Evolutionary conservation across 2,888 invertebrate genomes (phyloP).

Genomic region (Pilophorus perplexus): DNA sequence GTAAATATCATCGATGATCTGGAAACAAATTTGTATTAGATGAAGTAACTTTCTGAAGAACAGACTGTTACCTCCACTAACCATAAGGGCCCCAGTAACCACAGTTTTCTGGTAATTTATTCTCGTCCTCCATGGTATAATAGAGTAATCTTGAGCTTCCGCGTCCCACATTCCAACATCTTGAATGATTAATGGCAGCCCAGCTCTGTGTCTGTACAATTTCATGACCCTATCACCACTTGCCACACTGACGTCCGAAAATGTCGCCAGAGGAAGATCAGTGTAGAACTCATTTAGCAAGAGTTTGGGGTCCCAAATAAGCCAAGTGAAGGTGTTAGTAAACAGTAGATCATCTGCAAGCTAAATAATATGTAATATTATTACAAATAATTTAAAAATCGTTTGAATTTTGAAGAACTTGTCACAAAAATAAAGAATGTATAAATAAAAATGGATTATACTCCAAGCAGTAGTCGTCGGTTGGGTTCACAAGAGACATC

Average conservation of each 20-base stretch:
- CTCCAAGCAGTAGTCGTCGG: neutral
- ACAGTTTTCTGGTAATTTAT: neutral
- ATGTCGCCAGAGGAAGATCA: constrained; percentile 9
- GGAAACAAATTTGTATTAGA: neutral
- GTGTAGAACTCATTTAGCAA: neutral
- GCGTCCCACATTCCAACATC: constrained; percentile 1
- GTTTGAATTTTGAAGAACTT: neutral
- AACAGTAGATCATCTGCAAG: neutral
- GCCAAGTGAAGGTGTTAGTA: constrained; percentile 7
- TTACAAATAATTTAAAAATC: neutral
- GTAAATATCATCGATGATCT: constrained; percentile 28
- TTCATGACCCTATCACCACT: neutral
- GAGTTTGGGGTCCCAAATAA: constrained; percentile 15
- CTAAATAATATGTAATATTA: neutral
- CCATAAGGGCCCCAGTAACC: constrained; percentile 4
- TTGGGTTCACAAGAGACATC: neutral
- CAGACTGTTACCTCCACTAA: neutral
- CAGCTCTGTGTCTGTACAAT: neutral
- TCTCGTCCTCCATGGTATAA: neutral
- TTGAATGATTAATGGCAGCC: neutral
- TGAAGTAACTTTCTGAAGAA: neutral
- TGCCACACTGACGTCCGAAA: constrained; percentile 4
- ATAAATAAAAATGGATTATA: neutral
- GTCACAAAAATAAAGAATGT: neutral
- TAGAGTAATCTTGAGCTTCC: neutral